These are phyloP conservation scores for Lacanobia oleracea DNA, from an alignment of 2,888 invertebrate genomes.

Conservation along the genomic window DNA sequence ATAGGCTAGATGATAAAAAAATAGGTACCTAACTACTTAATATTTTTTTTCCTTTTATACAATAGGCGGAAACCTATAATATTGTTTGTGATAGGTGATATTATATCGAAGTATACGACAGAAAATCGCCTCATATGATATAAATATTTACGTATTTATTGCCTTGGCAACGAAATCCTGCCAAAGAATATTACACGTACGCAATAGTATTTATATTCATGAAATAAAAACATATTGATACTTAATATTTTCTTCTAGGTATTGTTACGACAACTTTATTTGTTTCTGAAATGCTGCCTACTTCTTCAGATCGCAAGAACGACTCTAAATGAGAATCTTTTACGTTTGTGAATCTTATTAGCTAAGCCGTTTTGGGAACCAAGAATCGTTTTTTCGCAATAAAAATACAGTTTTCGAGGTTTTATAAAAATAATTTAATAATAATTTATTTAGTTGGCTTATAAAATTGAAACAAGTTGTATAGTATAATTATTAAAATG, in stretches of 20 bases:
- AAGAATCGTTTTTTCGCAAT: not conserved
- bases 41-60: not conserved
- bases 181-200: not conserved
- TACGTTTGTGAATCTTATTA: not conserved
- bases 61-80: no score
- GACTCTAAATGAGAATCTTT: not conserved
- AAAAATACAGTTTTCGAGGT: not conserved
- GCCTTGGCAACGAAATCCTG: conserved; percentile 14
- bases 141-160: not conserved
- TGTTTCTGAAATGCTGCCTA: not conserved
- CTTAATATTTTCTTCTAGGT: not conserved
- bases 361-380: not conserved
- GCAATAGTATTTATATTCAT: conserved; percentile 15
- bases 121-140: not conserved
- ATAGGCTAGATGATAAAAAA: not conserved
- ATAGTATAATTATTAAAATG: no score
- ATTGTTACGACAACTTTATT: not conserved
- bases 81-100: not conserved
- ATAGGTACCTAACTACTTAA: no score
- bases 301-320: not conserved
- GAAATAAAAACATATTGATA: not conserved
- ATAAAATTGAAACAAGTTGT: no score
- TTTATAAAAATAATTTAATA: no score
- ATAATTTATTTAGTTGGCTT: no score
- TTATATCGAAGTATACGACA: not conserved